Conservation (phyloP, 2,797 vertebrate species). For the Cephalopachus bancanus region DNA sequence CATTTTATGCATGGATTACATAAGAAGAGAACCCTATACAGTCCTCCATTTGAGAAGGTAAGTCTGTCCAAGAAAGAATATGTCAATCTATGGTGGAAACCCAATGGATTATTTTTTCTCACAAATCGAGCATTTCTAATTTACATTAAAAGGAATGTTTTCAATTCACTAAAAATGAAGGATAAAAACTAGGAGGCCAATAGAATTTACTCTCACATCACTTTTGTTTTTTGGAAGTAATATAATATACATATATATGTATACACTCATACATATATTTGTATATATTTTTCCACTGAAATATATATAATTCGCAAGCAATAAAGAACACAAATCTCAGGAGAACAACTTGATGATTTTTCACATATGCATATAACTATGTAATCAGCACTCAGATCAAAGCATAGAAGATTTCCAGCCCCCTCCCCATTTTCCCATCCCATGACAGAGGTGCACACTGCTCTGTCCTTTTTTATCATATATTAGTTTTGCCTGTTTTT, state of each 20-base stretch:
- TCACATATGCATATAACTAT: not conserved
- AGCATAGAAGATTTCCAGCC: not conserved
- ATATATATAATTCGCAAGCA: not conserved
- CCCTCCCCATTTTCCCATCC: not conserved
- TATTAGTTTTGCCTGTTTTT: conserved; percentile 29
- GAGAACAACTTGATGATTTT: not conserved
- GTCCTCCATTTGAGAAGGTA: not conserved
- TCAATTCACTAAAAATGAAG: conserved; percentile 83
- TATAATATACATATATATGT: not conserved
- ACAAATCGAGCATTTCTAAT: conserved; percentile 84
- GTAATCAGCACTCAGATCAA: not conserved
- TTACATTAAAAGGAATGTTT: conserved; percentile 83
- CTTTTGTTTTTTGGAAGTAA: conserved; percentile 21
- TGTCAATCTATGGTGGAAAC: conserved; percentile 61
- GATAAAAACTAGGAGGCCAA: not conserved
- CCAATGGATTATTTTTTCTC: conserved; percentile 81
- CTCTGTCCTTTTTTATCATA: not conserved
- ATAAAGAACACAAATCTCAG: not conserved
- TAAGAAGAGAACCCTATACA: not conserved
- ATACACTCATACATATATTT: not conserved
- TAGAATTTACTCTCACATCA: not conserved
- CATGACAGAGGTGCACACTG: not conserved
- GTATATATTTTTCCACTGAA: not conserved
- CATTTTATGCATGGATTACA: not conserved
- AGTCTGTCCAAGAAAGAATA: not conserved